Evolutionary conservation across 2,797 vertebrate genomes (phyloP), one percentile per base, ranked within the genome.

Genomic region (Sebastes nivosus): DNA sequence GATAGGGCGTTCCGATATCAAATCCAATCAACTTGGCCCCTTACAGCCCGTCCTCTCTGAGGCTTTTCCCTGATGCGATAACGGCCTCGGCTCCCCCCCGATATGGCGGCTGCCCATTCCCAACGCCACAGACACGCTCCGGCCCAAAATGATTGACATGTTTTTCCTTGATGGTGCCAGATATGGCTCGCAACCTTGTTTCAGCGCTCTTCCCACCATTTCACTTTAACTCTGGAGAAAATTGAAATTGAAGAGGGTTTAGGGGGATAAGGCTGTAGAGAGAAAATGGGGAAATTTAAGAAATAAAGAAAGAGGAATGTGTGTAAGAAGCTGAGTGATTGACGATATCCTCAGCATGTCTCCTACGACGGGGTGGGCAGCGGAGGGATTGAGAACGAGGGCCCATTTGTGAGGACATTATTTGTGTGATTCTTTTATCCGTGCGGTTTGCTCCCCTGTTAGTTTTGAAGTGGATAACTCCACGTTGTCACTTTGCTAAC

Each of bases 101-200:
- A 87, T 88, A 77, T 27, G 74, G 79, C 25, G 72, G 77, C 81
- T 85, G 85, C 73, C 83, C 72, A 54, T 83, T 91, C 86, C 84
- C 81, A 75, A 88, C 83, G 82, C 76, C 68, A 72, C 79, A 90
- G 81, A 87, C 65, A n/a, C 50, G 52, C 74, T 82, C 72, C 72
- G 25, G 81, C 77, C 88, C 76, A 65, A 88, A 91, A 88, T 92
- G 90, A 94, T 91, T 93, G 93, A 91, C 91, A 81, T 90, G 89
- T 93, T 94, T 90, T 92, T 84, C 85, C 88, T 85, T 75, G 88
- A 93, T 93, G 90, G 81, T 89, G 86, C 81, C 85, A 88, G 90
- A 92, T 92, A 90, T 80, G 82, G 78, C 79, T 75, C 13, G 4
- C 81, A 84, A 80, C 74, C 83, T 79, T 83, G 82, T 81, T 75